Base-by-base conservation (phyloP, 1,140 invertebrate genomes). In the Schlechtendalia chinensis region DNA sequence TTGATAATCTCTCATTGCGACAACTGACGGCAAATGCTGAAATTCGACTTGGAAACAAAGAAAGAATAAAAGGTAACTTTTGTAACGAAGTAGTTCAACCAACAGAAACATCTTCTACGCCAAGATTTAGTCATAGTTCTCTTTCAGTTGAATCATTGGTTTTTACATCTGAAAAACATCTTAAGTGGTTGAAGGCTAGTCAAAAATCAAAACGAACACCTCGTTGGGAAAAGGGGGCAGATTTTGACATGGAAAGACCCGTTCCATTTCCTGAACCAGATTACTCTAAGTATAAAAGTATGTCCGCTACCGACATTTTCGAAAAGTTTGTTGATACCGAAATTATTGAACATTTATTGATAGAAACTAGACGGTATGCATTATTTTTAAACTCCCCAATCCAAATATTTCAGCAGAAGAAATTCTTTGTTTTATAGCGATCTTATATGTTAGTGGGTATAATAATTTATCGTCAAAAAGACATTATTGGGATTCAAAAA, bases 371-470 rank as follows among this genome's bases (percentile, higher is more conserved):
- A 12, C 19, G 12, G 1, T 56, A 56, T n/a, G 53, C 53, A 5
- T 56, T 56, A 4, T 56, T 56, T 56, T n/a, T 56, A 56, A 56
- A 56, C 19, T 56, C 4, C 53, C 53, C 2, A 12, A 56, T 56
- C 53, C 53, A 3, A 56, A 56, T 56, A 56, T 56, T 56, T n/a
- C 53, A n/a, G 53, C 53, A 5, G 19, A 56, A 10, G 59, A 63
- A 63, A 63, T 63, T 63, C 59, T 24, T 63, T 63, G 59, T 32
- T 63, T 63, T 63, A 17, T 63, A 2, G 59, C 59, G 12, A 86
- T 82, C 71, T 82, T 83, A 56, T 82, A 75, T 61, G 82, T 82
- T 0, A 87, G 84, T 24, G 87, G 86, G 12, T 69, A 69, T 69
- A 69, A 69, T 69, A 24, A 69, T 69, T 69, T 69, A 17, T 39